These are phyloP conservation scores for Leptinotarsa haldemani DNA, from an alignment of 2,888 invertebrate genomes.

Conservation along the genomic window DNA sequence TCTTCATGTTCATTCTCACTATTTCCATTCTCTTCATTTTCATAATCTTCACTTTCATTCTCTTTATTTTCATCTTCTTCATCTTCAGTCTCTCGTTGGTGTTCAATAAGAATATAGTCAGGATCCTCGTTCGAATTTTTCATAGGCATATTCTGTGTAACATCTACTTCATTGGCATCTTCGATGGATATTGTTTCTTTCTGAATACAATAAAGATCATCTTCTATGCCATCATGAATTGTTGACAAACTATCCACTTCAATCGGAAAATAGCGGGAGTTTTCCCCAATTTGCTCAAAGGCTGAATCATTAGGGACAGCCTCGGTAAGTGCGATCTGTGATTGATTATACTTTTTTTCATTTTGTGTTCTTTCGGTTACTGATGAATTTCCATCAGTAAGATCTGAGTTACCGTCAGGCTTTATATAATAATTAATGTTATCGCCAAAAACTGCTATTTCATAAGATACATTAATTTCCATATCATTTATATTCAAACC, in stretches of 20 bases:
- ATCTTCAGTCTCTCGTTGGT: neutral
- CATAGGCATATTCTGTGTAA: too few relatives aligned
- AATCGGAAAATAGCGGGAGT: neutral
- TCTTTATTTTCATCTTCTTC: neutral
- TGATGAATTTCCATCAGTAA: neutral
- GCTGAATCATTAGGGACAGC: neutral
- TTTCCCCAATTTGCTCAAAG: neutral
- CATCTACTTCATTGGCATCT: neutral
- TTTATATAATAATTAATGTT: constrained; percentile 1
- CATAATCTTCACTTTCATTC: neutral
- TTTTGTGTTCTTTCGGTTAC: constrained; percentile 2
- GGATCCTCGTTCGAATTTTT: too few relatives aligned
- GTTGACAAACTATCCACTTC: neutral
- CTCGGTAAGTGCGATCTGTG: neutral
- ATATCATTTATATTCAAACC: constrained; percentile 7
- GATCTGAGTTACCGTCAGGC: neutral
- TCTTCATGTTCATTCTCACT: neutral
- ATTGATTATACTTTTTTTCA: neutral
- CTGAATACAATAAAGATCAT: neutral
- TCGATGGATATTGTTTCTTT: neutral
- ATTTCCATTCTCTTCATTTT: neutral
- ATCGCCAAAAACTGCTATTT: neutral
- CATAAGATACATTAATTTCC: constrained; percentile 8
- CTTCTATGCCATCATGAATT: neutral
- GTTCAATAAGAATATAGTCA: neutral